A percentile compares a stretch with the other conserved stretches of the same genome.
These are phyloP conservation scores for Congeria kusceri DNA, from an alignment of 2,888 invertebrate genomes.

Conservation along the genomic window DNA sequence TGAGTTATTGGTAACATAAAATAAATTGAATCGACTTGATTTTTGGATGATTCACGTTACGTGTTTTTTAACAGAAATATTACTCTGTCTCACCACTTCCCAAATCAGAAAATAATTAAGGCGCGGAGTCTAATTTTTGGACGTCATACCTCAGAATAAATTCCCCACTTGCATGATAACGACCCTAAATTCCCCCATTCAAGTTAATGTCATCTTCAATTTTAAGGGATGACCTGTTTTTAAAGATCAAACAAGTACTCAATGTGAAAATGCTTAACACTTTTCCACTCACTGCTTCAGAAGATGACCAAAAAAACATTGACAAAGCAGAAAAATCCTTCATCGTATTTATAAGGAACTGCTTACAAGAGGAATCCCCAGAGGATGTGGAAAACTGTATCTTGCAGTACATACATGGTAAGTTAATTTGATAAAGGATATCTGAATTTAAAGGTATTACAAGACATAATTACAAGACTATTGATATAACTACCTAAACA, in stretches of 20 bases:
- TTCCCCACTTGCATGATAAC: too few species aligned
- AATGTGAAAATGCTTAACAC: slow-evolving; percentile 18
- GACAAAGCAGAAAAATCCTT: slow-evolving; percentile 22
- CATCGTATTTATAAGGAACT: slow-evolving; percentile 16
- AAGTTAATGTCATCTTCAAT: too few species aligned
- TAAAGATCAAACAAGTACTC: slow-evolving; percentile 12
- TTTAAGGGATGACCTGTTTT: not conserved
- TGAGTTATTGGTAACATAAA: too few species aligned
- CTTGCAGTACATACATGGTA: slow-evolving; percentile 24
- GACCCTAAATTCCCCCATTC: too few species aligned
- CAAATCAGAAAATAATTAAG: too few species aligned
- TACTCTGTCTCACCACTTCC: too few species aligned
- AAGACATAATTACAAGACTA: not conserved
- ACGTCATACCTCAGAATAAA: too few species aligned
- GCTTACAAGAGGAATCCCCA: slow-evolving; percentile 18
- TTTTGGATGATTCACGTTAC: too few species aligned
- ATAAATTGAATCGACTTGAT: too few species aligned
- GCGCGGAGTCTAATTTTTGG: too few species aligned
- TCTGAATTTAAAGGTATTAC: slow-evolving; percentile 6
- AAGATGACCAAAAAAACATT: slow-evolving; percentile 23
- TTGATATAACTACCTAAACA: not conserved
- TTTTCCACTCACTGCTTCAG: slow-evolving; percentile 22
- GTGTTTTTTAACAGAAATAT: too few species aligned
- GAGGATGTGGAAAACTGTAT: slow-evolving; percentile 21
- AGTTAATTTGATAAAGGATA: not conserved